Base-by-base conservation (phyloP, 1,140 invertebrate genomes). In the Trypoxylus dichotomus region DNA sequence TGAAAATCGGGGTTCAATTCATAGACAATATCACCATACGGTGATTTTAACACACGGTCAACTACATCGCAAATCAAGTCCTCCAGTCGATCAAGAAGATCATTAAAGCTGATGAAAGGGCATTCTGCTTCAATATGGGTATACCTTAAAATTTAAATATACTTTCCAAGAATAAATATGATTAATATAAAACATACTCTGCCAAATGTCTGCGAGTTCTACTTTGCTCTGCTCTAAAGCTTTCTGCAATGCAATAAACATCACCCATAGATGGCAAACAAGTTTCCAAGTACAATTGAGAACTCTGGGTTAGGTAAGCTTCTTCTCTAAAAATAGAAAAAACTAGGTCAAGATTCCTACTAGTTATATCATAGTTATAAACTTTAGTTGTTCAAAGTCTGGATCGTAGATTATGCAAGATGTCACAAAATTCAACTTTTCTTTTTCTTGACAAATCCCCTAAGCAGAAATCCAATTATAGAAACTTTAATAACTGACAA, bases 271-370 rank as follows among this genome's bases (percentile, higher is more conserved):
- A 92, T 29, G 98, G 95, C 79, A 99, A 85, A 83, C 95, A 96
- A 0, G 98, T 99, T 89, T 99, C 98, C 82, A 99, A 89, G 87
- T 99, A 99, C n/a, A 99, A 89, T 86, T 99, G 98, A 8, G 97
- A 99, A 84, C 96, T 98, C 88, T 99, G 98, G 0, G 98, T 99
- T 25, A 99, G 88, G 87, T 94, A 99, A 1, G 98, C 97, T 86
- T 96, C 90, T 84, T 95, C 93, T 0, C 94, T 94, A 84, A 80
- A 89, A 87, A 79, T 78, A 83, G 82, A 78, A 81, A 80, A 77
- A 15, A n/a, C 32, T 37, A 7, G 10, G 3, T 37, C 5, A 0
- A 37, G 2, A 37, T 37, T 32, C 32, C 32, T 37, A n/a, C n/a
- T n/a, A n/a, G n/a, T n/a, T n/a, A n/a, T n/a, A n/a, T n/a, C n/a